A percentile compares a stretch with the other conserved stretches of the same genome.
phyloP scores from a whole-genome alignment of 2,797 vertebrate genomes.

The Eulemur mongoz region DNA sequence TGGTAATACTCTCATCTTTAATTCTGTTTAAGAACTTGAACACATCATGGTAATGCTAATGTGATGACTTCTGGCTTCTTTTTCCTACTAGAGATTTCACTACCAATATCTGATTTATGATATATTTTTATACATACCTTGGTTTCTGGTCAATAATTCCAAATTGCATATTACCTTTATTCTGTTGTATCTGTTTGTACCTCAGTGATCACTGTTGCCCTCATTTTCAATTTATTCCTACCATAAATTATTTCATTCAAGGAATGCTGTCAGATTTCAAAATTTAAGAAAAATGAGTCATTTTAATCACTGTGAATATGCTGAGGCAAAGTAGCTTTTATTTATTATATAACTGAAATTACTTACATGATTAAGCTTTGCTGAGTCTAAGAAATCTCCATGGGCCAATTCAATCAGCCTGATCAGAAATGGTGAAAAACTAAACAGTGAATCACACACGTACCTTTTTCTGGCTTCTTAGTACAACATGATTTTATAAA shows the following conservation, averaged over 20 bases:
- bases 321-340: constrained; percentile 64
- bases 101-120: neutral
- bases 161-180: neutral
- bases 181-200: neutral
- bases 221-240: constrained; percentile 27
- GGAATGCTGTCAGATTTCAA: constrained; percentile 34
- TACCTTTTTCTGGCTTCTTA: neutral
- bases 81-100: neutral
- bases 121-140: neutral
- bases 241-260: constrained; percentile 25
- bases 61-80: neutral
- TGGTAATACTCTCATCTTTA: neutral
- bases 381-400: constrained; percentile 73
- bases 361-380: constrained; percentile 74
- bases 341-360: constrained; percentile 75
- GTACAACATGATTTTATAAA: constrained; percentile 45
- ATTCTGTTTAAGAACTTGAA: neutral
- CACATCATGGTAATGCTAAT: neutral
- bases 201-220: neutral
- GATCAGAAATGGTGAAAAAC: constrained; percentile 58
- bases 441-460: neutral
- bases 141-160: neutral
- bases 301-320: neutral
- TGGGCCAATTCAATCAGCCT: constrained; percentile 69
- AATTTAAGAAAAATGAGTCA: constrained; percentile 34